Evolutionary conservation across 2,888 invertebrate genomes (phyloP), one percentile per base, ranked within the genome.

Genomic region (Cenopis cana): DNA sequence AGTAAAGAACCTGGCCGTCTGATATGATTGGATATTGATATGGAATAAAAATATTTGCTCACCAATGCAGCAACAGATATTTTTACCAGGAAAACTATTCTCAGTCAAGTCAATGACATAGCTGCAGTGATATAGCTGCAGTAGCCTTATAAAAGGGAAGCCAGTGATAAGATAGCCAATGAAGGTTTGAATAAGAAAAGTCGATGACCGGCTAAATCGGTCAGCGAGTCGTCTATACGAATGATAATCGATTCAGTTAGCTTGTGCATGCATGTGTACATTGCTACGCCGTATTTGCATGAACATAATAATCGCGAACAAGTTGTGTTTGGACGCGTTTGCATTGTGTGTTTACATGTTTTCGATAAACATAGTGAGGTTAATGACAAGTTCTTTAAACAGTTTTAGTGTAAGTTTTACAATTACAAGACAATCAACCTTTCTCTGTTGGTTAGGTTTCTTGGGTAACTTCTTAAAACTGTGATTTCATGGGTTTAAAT

Each of bases 111-210:
- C 56, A 57, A 46, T 59, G 70, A 55, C 73, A 61, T 82, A 50
- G n/a, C n/a, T 81, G 80, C 79, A 83, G 65, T 18, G 61, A 50
- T 69, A 46, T 62, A 62, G 64, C 46, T 56, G 66, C 56, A 61
- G 70, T 70, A 70, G 83, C 81, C 79, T 76, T 77, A 78, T 80
- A 81, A 82, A 86, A 85, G 85, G 85, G 89, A 89, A 89, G 88
- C 88, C 89, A 85, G 76, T 77, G 89, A 89, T 88, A 88, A 88
- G 89, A 89, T 88, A 89, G 81, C 78, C 81, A 86, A 88, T 88
- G 87, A 87, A 84, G 85, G 85, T 80, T 76, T 85, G 85, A 85
- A 85, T 85, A 84, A 79, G 72, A 64, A 79, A 77, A 82, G 89
- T 86, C 89, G 82, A 79, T 86, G 89, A 88, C 89, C 90, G 85